Percentiles rank a stretch among this genome's conserved stretches.
Conservation (phyloP, 30 jellyfish, hydroid and myxozoan genomes). For the Hydractinia symbiolongicarpus region DNA sequence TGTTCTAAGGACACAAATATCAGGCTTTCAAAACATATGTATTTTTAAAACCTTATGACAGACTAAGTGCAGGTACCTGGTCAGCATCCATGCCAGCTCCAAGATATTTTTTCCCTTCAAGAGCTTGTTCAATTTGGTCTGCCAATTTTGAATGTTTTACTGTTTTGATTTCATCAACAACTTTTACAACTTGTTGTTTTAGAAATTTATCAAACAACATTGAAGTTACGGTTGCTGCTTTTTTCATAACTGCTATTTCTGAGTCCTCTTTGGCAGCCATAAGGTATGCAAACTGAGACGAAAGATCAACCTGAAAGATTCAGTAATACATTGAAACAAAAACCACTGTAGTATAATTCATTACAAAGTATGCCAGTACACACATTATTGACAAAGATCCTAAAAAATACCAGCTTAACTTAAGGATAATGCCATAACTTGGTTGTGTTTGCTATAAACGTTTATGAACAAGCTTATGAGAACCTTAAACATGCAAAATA, state of each 20-base stretch:
- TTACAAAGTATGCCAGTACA: background rate
- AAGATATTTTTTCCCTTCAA: slow-evolving; percentile 75
- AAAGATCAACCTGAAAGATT: slow-evolving; percentile 69
- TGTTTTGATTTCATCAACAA: slow-evolving; percentile 53
- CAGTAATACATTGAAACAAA: background rate
- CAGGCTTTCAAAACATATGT: too few relatives aligned
- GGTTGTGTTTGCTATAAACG: too few relatives aligned
- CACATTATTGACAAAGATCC: background rate
- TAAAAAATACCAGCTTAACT: too few relatives aligned
- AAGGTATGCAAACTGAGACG: slow-evolving; percentile 75
- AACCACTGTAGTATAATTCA: background rate
- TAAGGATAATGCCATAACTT: too few relatives aligned
- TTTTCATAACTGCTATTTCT: slow-evolving; percentile 61
- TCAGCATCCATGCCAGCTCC: slow-evolving; percentile 99
- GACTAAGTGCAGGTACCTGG: slow-evolving; percentile 35
- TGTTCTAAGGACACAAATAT: too few relatives aligned
- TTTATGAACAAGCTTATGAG: too few relatives aligned
- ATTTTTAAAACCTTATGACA: too few relatives aligned
- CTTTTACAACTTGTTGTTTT: slow-evolving; percentile 88
- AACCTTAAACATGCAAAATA: too few relatives aligned
- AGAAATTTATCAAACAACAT: slow-evolving; percentile 76
- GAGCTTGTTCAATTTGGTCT: slow-evolving; percentile 84
- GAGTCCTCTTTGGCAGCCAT: slow-evolving; percentile 86
- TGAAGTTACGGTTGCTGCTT: slow-evolving; percentile 92
- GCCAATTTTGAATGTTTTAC: slow-evolving; percentile 96